Evolutionary conservation across 2,113 vertebrate genomes (phyloP), one percentile per base, ranked within the genome.

Genomic region (Heterotis niloticus): DNA sequence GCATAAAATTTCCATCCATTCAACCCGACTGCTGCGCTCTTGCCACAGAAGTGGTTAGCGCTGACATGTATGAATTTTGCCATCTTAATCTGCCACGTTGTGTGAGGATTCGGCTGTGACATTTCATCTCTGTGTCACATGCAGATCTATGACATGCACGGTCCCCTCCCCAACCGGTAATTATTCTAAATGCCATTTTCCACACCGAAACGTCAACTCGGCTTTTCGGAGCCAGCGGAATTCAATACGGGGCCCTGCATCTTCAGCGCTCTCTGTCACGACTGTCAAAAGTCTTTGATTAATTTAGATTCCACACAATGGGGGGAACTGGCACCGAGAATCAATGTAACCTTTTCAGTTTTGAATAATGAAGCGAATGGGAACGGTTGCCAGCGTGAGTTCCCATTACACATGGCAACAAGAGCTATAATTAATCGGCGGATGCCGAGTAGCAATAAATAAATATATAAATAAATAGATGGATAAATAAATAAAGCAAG

Each of bases 301-400:
- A 5, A 66, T 66, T 66, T n/a, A 66, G 64, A 66, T 66, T 66
- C 64, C 64, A 5, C 20, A 66, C 64, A 66, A 66, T 66, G 64
- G 64, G 18, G 64, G 18, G 20, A 66, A 23, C 12, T 66, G 64
- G 64, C 64, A 66, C 64, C 64, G 23, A 5, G 64, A 66, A 66
- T 66, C 64, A 66, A 24, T 66, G 64, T 66, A 66, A 66, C 64
- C 64, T 66, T 66, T 66, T 66, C 64, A 24, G 64, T 66, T 66
- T 24, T 66, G 64, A 66, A 66, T 66, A 66, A 66, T 24, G 23
- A 66, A 5, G 64, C 64, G 23, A 62, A 65, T 9, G 23, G 64
- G n/a, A 23, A 10, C 1, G 16, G 64, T 10, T n/a, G 23, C 23
- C 17, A 65, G 18, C 23, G 64, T 44, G 23, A 65, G 64, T n/a